These are phyloP conservation scores for Sebastes goodei DNA, from an alignment of 2,797 vertebrate species.

Conservation along the genomic window DNA sequence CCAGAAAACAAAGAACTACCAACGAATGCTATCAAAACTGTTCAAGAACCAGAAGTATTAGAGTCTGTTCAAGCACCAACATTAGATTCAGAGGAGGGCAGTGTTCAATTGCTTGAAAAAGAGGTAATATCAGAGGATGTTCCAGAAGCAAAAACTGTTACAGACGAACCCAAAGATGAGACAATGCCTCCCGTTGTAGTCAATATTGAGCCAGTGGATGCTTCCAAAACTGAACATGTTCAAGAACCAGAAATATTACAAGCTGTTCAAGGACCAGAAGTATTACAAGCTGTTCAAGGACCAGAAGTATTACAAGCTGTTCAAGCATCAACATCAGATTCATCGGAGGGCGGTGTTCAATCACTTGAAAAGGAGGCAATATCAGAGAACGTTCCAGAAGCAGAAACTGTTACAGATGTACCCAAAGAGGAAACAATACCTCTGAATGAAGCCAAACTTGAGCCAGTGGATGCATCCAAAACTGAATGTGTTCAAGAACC, in stretches of 20 bases:
- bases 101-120: neutral
- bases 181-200: too few species aligned
- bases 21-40: too few species aligned
- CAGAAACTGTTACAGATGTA: neutral
- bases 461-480: neutral
- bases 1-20: too few species aligned
- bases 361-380: conserved; percentile 6
- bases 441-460: neutral
- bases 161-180: neutral
- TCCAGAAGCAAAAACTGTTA: neutral
- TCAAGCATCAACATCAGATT: neutral
- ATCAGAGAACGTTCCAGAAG: neutral
- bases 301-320: neutral
- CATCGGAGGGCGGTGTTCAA: neutral
- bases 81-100: neutral
- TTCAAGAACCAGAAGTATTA: neutral
- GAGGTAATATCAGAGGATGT: neutral
- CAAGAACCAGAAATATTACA: too few species aligned
- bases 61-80: neutral
- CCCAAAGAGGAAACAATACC: neutral
- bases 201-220: too few species aligned
- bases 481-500: neutral
- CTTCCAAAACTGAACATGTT: too few species aligned
- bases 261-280: too few species aligned
- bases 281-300: neutral